Evolutionary conservation across 35 echinoderm and acorn worm species (phyloP).

Genomic region (Apostichopus japonicus): DNA sequence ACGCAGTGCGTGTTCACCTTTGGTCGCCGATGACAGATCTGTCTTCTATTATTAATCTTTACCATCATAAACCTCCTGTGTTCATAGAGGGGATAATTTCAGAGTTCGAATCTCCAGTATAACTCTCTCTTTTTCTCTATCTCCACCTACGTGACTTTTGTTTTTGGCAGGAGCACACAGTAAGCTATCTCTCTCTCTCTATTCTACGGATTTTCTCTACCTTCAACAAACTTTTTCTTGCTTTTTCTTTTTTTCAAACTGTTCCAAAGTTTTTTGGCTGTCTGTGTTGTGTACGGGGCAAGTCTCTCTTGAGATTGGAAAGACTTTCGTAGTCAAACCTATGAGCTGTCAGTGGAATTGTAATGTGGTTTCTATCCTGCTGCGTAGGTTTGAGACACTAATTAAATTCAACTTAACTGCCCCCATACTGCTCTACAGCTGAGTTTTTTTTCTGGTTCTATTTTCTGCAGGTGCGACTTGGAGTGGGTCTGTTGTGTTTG

Average conservation of each 20-base stretch:
- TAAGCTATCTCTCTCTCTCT: neutral
- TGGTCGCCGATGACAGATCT: constrained; percentile 33
- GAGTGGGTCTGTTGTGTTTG: constrained; percentile 51
- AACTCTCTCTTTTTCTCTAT: neutral
- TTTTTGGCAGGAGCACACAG: neutral
- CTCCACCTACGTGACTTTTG: neutral
- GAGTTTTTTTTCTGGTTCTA: constrained; percentile 25
- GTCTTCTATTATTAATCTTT: neutral
- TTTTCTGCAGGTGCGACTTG: constrained; percentile 57
- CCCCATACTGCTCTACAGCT: constrained; percentile 27
- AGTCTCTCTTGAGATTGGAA: neutral
- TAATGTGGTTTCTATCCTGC: constrained; percentile 49
- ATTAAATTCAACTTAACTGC: constrained; percentile 56
- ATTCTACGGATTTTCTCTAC: neutral
- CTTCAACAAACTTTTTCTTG: neutral
- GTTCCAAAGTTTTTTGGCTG: neutral
- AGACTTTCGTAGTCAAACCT: constrained; percentile 13
- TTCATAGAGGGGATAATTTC: constrained; percentile 12
- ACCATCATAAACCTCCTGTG: neutral
- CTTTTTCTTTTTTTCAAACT: neutral
- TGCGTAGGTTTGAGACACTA: constrained; percentile 53
- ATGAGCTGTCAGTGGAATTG: constrained; percentile 41
- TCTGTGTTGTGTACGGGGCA: neutral
- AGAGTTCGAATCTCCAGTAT: neutral
- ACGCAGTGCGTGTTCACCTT: constrained; percentile 54